Evolutionary conservation across 2,888 invertebrate genomes (phyloP).

Genomic region (Anarsia innoxiella): DNA sequence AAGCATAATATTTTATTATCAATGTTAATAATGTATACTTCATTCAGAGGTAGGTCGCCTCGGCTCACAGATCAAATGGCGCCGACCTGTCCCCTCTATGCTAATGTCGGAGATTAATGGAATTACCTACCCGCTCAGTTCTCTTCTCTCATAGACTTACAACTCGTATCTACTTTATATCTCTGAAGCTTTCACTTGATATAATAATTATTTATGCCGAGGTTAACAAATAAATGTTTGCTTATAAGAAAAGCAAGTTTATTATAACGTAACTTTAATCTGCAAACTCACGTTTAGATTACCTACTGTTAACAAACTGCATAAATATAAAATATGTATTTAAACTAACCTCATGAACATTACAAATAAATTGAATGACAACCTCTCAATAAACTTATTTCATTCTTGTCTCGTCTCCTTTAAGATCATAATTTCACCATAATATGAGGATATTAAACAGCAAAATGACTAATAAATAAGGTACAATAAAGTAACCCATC

Average conservation of each 20-base stretch:
- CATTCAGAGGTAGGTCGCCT: constrained; percentile 40
- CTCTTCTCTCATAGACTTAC: constrained; percentile 32
- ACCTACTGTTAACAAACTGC: too few species aligned
- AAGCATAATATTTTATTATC: constrained; percentile 39
- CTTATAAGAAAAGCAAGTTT: background rate
- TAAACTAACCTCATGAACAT: too few species aligned
- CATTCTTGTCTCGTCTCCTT: too few species aligned
- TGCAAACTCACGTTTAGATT: background rate
- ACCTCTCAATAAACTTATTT: too few species aligned
- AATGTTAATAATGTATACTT: constrained; percentile 35
- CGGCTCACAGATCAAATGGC: constrained; percentile 49
- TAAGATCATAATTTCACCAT: background rate
- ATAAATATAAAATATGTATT: too few species aligned
- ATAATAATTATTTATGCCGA: too few species aligned
- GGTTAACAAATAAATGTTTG: too few species aligned
- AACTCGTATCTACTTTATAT: constrained; percentile 40
- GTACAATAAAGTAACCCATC: constrained; percentile 48
- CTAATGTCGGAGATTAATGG: constrained; percentile 61
- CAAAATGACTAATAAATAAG: constrained; percentile 29
- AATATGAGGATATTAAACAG: background rate
- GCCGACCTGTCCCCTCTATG: constrained; percentile 50
- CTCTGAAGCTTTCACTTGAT: constrained; percentile 30
- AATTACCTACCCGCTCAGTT: constrained; percentile 42
- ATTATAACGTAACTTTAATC: background rate
- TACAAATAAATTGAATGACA: too few species aligned